A percentile compares a stretch with the other conserved stretches of the same genome.
These are phyloP conservation scores for Planococcus citri DNA, from an alignment of 1,140 invertebrate genomes.

Conservation along the genomic window DNA sequence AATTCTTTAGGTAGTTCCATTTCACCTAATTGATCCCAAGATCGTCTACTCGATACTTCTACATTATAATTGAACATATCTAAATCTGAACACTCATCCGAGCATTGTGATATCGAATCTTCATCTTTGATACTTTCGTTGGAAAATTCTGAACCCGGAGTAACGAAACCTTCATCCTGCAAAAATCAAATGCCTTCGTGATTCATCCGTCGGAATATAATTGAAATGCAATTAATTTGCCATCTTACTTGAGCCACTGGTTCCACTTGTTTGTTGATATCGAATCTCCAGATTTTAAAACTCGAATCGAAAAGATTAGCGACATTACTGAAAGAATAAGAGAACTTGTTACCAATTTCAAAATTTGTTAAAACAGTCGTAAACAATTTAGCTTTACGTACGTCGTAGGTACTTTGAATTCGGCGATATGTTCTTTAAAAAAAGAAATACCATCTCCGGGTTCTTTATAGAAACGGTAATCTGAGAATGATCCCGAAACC, in stretches of 20 bases:
- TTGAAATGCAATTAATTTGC: no score
- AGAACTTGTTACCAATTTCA: no score
- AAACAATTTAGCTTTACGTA: no score
- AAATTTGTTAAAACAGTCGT: no score
- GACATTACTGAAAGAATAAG: background rate
- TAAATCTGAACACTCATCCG: background rate
- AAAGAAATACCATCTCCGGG: background rate
- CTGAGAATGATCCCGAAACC: background rate
- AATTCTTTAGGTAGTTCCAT: background rate
- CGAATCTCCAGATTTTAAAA: background rate
- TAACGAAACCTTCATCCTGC: constrained; percentile 10
- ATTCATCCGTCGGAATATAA: no score
- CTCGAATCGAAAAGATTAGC: background rate
- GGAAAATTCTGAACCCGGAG: constrained; percentile 10
- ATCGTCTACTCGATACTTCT: background rate
- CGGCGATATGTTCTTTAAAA: background rate
- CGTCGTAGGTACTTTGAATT: background rate
- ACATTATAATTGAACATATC: background rate
- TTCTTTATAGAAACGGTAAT: background rate
- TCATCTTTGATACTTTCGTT: constrained; percentile 1
- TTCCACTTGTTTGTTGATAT: background rate
- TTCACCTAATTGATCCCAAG: background rate
- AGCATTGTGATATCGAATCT: background rate
- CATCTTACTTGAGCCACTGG: background rate
- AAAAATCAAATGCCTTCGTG: no score